These are phyloP conservation scores for Drosophila pegasa DNA, from an alignment of 2,888 invertebrate genomes.

Conservation along the genomic window DNA sequence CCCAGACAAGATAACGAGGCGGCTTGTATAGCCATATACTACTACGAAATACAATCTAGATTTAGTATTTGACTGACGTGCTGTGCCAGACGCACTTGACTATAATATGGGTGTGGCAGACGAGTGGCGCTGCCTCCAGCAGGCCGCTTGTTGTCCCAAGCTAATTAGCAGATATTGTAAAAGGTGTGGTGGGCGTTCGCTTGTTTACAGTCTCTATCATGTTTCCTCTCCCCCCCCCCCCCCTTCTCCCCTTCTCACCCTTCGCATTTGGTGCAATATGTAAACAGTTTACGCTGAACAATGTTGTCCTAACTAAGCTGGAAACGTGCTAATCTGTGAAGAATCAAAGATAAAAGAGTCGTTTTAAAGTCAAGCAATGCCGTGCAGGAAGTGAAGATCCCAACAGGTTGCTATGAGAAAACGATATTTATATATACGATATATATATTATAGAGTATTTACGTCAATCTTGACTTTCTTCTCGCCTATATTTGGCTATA, in stretches of 20 bases:
- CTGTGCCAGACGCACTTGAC: slow-evolving; percentile 18
- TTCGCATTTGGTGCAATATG: slow-evolving; percentile 8
- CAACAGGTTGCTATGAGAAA: not conserved
- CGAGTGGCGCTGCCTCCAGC: slow-evolving; percentile 38
- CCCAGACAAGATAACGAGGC: slow-evolving; percentile 37
- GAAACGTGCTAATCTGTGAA: slow-evolving; percentile 27
- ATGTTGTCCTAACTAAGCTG: not conserved
- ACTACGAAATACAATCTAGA: slow-evolving; percentile 19
- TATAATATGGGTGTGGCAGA: slow-evolving; percentile 48
- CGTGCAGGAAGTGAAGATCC: not conserved
- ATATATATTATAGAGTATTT: too few relatives aligned
- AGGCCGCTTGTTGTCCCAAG: slow-evolving; percentile 31
- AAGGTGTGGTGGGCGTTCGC: slow-evolving; percentile 22
- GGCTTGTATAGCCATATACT: slow-evolving; percentile 3
- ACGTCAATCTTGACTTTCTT: too few relatives aligned
- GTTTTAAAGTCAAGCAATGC: slow-evolving; percentile 4
- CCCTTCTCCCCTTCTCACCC: too few relatives aligned
- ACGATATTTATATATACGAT: not conserved
- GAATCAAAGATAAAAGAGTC: slow-evolving; percentile 13
- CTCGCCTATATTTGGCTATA: too few relatives aligned
- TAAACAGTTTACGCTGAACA: slow-evolving; percentile 4
- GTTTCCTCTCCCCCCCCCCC: too few relatives aligned
- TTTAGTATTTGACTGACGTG: slow-evolving; percentile 26
- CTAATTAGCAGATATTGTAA: slow-evolving; percentile 46
- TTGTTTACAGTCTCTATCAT: slow-evolving; percentile 13